Conservation (phyloP, 2,113 vertebrate species). For the Ciconia maguari region DNA sequence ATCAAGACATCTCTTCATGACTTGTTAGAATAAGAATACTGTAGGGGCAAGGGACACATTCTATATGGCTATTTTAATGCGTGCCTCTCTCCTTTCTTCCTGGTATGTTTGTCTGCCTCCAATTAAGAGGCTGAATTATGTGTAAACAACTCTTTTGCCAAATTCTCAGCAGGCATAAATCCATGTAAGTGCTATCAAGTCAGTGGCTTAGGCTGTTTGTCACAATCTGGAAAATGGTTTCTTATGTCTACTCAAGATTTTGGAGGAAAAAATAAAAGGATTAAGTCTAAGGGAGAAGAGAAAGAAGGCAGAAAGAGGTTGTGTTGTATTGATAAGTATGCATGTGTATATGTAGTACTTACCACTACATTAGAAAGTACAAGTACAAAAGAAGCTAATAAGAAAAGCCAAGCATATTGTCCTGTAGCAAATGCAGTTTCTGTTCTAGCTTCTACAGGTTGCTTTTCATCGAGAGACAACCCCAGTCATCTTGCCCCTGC, state of each 20-base stretch:
- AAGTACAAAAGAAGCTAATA: not conserved
- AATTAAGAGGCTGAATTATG: constrained; percentile 1
- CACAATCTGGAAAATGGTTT: not conserved
- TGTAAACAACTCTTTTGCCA: not conserved
- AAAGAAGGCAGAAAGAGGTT: not conserved
- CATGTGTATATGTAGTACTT: not conserved
- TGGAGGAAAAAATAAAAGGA: not conserved
- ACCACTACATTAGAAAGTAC: not conserved
- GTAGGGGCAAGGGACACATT: not conserved
- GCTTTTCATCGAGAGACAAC: not conserved
- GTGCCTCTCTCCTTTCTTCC: not conserved
- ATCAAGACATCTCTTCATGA: not conserved
- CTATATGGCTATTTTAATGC: not conserved
- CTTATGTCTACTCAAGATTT: not conserved
- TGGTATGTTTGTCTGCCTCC: not conserved
- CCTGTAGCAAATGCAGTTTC: not conserved
- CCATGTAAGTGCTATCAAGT: not conserved
- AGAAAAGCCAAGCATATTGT: not conserved
- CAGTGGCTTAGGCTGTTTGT: not conserved
- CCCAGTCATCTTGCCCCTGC: not conserved
- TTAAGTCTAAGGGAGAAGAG: not conserved
- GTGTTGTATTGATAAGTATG: not conserved
- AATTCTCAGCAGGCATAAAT: not conserved
- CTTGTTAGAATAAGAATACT: not conserved
- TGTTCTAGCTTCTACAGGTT: not conserved